Conservation (phyloP, 2,113 vertebrate species). For the Perca schrenkii region DNA sequence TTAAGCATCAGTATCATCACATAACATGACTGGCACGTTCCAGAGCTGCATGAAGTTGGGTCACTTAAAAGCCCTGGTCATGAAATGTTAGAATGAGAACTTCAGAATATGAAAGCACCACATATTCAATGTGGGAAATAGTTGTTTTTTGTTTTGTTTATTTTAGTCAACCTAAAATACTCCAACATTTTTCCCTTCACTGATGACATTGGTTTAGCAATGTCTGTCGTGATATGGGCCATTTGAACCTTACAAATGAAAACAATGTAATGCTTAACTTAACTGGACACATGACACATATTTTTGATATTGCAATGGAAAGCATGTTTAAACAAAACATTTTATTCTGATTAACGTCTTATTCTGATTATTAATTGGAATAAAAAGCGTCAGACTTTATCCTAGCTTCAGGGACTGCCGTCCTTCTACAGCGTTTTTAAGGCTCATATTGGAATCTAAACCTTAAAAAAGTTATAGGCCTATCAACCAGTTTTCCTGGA, state of each 20-base stretch:
- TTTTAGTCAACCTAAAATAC: neutral
- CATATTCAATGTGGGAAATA: neutral
- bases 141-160: neutral
- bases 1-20: conserved; percentile 50
- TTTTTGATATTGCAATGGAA: neutral
- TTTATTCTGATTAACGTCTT: neutral
- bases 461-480: neutral
- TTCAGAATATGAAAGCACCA: neutral
- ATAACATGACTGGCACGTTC: conserved; percentile 2
- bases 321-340: too few species aligned
- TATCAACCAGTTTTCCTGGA: conserved; percentile 7
- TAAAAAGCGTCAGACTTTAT: too few species aligned
- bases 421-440: neutral
- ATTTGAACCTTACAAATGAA: neutral
- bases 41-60: neutral
- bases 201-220: neutral
- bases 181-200: neutral
- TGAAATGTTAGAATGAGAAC: neutral
- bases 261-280: neutral
- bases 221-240: neutral
- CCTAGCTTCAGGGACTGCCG: neutral
- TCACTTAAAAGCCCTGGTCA: neutral
- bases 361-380: neutral
- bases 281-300: neutral
- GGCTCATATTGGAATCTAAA: neutral